Conservation (phyloP, 92 coral and sea anemone species). For the Umimayanthus chanpuru region DNA sequence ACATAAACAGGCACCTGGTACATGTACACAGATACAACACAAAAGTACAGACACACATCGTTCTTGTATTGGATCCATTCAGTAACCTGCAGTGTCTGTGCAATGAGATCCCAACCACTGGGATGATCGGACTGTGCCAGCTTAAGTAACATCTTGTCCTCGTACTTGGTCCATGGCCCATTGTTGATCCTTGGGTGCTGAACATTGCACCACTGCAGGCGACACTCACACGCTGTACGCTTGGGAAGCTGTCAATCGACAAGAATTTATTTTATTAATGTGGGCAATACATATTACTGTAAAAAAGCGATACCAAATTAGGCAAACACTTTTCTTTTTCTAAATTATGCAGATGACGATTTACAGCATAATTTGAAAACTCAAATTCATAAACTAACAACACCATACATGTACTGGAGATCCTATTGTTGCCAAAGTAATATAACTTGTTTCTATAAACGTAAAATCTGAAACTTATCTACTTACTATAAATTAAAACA, state of each 20-base stretch:
- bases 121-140: slow-evolving; percentile 59
- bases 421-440: too few relatives aligned
- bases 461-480: too few relatives aligned
- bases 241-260: slow-evolving; percentile 67
- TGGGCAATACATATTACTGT: too few relatives aligned
- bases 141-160: slow-evolving; percentile 79
- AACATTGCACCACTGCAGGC: slow-evolving; percentile 88
- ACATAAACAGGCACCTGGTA: neutral
- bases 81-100: slow-evolving; percentile 78
- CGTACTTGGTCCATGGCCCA: slow-evolving; percentile 82
- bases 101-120: slow-evolving; percentile 77
- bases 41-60: neutral
- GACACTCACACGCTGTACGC: slow-evolving; percentile 84
- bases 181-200: slow-evolving; percentile 90
- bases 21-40: neutral
- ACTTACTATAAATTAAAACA: too few relatives aligned
- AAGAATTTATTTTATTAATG: neutral
- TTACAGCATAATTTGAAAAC: too few relatives aligned
- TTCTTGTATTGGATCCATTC: neutral
- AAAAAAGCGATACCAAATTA: too few relatives aligned
- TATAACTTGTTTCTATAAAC: too few relatives aligned
- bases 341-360: too few relatives aligned
- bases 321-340: too few relatives aligned
- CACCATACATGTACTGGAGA: too few relatives aligned
- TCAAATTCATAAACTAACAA: too few relatives aligned